Conservation (phyloP, 2,797 vertebrate species). For the Sus cebifrons region DNA sequence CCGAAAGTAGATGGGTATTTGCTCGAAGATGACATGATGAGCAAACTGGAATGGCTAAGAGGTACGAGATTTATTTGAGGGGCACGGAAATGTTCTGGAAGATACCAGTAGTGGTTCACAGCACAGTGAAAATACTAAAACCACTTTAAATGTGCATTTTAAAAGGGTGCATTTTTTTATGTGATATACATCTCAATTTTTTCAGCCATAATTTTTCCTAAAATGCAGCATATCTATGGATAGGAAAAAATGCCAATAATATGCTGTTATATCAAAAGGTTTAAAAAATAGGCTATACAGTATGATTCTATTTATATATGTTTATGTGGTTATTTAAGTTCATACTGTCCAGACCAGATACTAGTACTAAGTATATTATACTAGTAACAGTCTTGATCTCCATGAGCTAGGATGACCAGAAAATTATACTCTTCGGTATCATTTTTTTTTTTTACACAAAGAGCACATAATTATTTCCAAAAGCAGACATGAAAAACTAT, state of each 20-base stretch:
- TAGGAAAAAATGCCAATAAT: not conserved
- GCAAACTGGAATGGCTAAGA: not conserved
- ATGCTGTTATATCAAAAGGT: slow-evolving; percentile 55
- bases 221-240: not conserved
- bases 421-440: slow-evolving; percentile 37
- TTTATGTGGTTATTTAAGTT: not conserved
- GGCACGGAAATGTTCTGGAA: slow-evolving; percentile 10
- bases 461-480: slow-evolving; percentile 56
- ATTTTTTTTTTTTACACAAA: slow-evolving; percentile 50
- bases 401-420: slow-evolving; percentile 17
- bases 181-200: slow-evolving; percentile 11
- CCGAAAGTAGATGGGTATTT: not conserved
- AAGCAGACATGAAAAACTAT: slow-evolving; percentile 48
- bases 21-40: not conserved
- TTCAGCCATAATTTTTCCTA: slow-evolving; percentile 15
- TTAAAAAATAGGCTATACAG: not conserved
- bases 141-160: not conserved
- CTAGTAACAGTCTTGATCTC: not conserved
- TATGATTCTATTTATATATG: slow-evolving; percentile 34
- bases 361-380: not conserved
- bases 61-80: slow-evolving; percentile 11
- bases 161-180: slow-evolving; percentile 36
- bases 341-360: not conserved
- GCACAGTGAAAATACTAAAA: slow-evolving; percentile 48
- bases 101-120: not conserved